Conservation (phyloP, 1,140 invertebrate genomes). For the Drosophila sechellia region DNA sequence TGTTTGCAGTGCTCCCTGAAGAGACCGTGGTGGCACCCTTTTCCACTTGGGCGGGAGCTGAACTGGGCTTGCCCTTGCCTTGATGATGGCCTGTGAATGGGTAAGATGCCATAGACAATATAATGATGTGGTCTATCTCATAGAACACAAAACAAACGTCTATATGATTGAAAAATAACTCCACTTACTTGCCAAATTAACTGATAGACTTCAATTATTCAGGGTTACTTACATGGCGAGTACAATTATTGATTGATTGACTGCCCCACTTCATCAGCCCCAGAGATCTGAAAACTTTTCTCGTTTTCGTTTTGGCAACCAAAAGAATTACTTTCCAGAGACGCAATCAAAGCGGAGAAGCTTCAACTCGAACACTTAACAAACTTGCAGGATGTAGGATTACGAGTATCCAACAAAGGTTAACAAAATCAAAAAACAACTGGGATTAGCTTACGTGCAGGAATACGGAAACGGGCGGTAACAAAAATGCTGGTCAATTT, state of each 20-base stretch:
- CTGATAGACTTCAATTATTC: background rate
- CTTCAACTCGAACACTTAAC: conserved; percentile 39
- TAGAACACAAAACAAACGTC: background rate
- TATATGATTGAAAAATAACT: conserved; percentile 1
- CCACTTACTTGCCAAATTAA: conserved; percentile 49
- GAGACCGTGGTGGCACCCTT: conserved; percentile 2
- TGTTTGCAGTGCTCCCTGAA: background rate
- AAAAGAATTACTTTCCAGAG: conserved; percentile 60
- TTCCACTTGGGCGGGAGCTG: conserved; percentile 54
- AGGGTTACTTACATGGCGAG: conserved; percentile 33
- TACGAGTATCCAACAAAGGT: conserved; percentile 38
- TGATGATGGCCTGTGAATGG: conserved; percentile 55
- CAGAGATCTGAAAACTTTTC: conserved; percentile 60
- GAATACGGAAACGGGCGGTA: conserved; percentile 14
- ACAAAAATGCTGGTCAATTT: conserved; percentile 18
- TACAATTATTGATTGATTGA: background rate
- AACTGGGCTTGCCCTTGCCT: conserved; percentile 35
- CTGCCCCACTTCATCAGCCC: conserved; percentile 8
- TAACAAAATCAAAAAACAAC: conserved; percentile 39
- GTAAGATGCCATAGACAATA: background rate
- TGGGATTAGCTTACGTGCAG: conserved; percentile 61
- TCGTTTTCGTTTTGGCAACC: conserved; percentile 68
- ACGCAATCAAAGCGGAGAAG: conserved; percentile 9
- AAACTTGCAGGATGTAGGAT: conserved; percentile 47
- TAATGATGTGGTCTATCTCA: background rate